A percentile compares a stretch with the other conserved stretches of the same genome.
Conservation (phyloP, 2,797 vertebrate species). For the Garrulus glandarius region DNA sequence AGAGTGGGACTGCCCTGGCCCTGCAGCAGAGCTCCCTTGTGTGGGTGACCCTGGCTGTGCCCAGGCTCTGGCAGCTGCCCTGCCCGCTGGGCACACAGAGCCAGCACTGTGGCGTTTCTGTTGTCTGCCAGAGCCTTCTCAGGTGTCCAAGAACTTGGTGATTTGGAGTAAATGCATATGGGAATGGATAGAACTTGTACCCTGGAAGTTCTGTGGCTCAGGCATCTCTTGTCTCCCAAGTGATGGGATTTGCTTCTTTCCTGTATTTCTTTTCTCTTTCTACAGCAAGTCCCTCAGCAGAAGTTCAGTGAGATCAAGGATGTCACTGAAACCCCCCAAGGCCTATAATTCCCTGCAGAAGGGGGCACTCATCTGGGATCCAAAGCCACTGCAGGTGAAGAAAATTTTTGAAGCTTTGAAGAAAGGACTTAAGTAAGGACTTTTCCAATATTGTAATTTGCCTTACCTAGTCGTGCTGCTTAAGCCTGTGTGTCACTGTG, state of each 20-base stretch:
- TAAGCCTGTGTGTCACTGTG: neutral
- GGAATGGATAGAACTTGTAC: fast-evolving
- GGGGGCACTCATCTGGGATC: constrained; percentile 67
- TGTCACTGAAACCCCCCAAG: constrained; percentile 76
- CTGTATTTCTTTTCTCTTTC: neutral
- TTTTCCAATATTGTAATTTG: neutral
- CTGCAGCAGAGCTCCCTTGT: neutral
- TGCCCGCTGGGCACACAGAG: neutral
- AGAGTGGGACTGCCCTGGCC: neutral
- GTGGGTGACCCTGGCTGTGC: neutral
- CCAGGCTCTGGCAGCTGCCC: neutral
- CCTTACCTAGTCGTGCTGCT: neutral
- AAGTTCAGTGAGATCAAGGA: constrained; percentile 83
- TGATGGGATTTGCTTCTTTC: neutral
- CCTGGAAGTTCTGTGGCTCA: neutral
- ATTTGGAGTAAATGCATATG: fast-evolving
- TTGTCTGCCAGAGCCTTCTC: neutral
- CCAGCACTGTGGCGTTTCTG: neutral
- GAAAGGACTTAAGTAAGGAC: constrained; percentile 89
- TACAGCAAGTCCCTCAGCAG: constrained; percentile 79
- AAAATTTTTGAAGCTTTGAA: constrained; percentile 88
- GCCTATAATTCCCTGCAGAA: constrained; percentile 76
- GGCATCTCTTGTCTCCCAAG: neutral
- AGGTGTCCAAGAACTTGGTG: neutral
- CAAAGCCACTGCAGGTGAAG: constrained; percentile 89